A percentile compares a stretch with the other conserved stretches of the same genome.
Evolutionary conservation across 2,888 invertebrate species (phyloP).

Genomic region (Molorchus minor): DNA sequence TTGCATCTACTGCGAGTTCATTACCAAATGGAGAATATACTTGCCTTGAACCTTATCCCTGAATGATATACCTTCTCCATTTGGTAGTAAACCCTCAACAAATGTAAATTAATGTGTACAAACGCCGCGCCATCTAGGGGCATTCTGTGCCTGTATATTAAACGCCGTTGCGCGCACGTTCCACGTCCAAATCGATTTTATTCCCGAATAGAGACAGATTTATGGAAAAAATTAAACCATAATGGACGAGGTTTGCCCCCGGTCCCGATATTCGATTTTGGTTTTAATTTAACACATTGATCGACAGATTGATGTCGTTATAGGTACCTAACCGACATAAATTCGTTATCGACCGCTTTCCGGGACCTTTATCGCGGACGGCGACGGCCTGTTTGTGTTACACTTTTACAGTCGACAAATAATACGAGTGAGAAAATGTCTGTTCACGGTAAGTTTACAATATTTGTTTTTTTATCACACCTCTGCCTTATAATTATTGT

Average conservation of each 20-base stretch:
- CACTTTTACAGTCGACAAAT: no score
- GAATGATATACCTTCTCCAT: no score
- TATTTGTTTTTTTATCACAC: neutral
- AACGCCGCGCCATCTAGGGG: no score
- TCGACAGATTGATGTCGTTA: neutral
- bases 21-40: no score
- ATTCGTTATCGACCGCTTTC: constrained; percentile 30
- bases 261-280: constrained; percentile 12
- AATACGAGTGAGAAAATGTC: constrained; percentile 26
- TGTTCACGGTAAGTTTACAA: constrained; percentile 22
- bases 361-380: constrained; percentile 5
- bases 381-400: constrained; percentile 1
- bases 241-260: constrained; percentile 21
- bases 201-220: no score
- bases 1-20: no score
- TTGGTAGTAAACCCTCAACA: no score
- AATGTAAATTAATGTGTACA: no score
- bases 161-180: neutral
- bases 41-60: no score
- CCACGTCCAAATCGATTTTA: no score
- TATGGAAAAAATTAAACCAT: constrained; percentile 25
- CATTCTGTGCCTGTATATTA: no score
- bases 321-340: neutral
- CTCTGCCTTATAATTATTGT: neutral
- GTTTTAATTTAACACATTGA: constrained; percentile 8